Conservation (phyloP, 1,140 invertebrate genomes). For the Drosophila quadrilineata region DNA sequence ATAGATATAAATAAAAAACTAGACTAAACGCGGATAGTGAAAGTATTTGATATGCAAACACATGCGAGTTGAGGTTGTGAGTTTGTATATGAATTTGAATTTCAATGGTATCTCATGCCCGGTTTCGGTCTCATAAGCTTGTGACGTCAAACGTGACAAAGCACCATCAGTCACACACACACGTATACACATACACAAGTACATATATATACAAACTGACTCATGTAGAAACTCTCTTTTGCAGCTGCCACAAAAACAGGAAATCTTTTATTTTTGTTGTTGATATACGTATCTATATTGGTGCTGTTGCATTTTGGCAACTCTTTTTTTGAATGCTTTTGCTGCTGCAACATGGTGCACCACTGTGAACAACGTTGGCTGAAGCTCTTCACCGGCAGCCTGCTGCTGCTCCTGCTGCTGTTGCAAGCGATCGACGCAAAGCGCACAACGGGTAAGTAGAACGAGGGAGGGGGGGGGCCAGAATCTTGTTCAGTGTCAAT, state of each 20-base stretch:
- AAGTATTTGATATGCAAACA: conserved; percentile 65
- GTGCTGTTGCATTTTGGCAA: too few species aligned
- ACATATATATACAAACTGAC: conserved; percentile 11
- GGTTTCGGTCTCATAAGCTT: conserved; percentile 41
- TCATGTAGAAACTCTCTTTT: conserved; percentile 36
- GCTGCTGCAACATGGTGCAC: conserved; percentile 49
- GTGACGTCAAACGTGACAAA: conserved; percentile 67
- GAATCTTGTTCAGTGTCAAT: not conserved
- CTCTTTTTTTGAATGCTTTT: conserved; percentile 56
- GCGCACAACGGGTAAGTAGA: conserved; percentile 58
- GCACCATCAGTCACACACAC: conserved; percentile 17
- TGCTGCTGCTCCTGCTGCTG: conserved; percentile 42
- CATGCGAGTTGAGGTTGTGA: too few species aligned
- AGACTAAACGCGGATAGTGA: conserved; percentile 46
- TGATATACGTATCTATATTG: too few species aligned
- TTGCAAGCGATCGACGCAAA: conserved; percentile 48
- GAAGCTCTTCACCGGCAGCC: conserved; percentile 58
- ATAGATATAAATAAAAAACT: not conserved
- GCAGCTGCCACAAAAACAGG: conserved; percentile 64
- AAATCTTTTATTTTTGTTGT: too few species aligned
- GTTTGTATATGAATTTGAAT: conserved; percentile 47
- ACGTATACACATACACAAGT: conserved; percentile 42
- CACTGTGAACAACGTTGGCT: conserved; percentile 74
- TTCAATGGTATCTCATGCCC: conserved; percentile 53
- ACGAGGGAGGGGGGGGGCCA: not conserved